These are phyloP conservation scores for Hypena proboscidalis DNA, from an alignment of 2,888 invertebrate species.

Conservation along the genomic window DNA sequence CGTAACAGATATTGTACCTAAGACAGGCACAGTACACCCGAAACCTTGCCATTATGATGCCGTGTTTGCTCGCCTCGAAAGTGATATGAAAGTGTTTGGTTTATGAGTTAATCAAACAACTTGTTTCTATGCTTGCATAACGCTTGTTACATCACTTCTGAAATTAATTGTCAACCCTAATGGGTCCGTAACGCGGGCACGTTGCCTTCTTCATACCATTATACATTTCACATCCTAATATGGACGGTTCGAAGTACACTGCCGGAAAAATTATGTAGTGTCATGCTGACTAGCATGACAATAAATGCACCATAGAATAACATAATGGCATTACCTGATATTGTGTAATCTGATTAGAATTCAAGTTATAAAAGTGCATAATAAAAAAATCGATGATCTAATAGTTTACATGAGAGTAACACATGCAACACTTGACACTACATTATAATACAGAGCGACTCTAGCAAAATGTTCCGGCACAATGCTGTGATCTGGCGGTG, in stretches of 20 bases:
- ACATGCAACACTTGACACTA: too few relatives aligned
- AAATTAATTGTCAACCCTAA: conserved; percentile 28
- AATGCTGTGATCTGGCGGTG: too few relatives aligned
- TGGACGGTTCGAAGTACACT: neutral
- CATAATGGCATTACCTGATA: too few relatives aligned
- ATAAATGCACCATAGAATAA: too few relatives aligned
- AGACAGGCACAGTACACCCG: conserved; percentile 10
- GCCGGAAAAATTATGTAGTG: conserved; percentile 2
- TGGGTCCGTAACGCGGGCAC: conserved; percentile 2
- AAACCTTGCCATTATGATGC: conserved; percentile 12
- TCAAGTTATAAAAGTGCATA: too few relatives aligned
- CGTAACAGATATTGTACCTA: conserved; percentile 7
- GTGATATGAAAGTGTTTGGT: conserved; percentile 55
- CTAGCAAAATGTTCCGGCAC: too few relatives aligned
- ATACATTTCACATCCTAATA: conserved; percentile 14
- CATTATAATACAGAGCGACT: too few relatives aligned
- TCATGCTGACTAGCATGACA: neutral
- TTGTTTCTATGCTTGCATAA: conserved; percentile 42
- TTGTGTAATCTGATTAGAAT: too few relatives aligned
- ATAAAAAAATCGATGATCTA: too few relatives aligned
- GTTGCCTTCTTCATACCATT: neutral
- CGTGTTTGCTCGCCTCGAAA: conserved; percentile 51
- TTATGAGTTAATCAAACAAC: conserved; percentile 43
- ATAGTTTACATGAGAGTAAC: too few relatives aligned
- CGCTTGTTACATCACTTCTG: conserved; percentile 28